A percentile compares a stretch with the other conserved stretches of the same genome.
Conservation (phyloP, 2,888 invertebrate species). For the Hirtodrosophila histrioides region DNA sequence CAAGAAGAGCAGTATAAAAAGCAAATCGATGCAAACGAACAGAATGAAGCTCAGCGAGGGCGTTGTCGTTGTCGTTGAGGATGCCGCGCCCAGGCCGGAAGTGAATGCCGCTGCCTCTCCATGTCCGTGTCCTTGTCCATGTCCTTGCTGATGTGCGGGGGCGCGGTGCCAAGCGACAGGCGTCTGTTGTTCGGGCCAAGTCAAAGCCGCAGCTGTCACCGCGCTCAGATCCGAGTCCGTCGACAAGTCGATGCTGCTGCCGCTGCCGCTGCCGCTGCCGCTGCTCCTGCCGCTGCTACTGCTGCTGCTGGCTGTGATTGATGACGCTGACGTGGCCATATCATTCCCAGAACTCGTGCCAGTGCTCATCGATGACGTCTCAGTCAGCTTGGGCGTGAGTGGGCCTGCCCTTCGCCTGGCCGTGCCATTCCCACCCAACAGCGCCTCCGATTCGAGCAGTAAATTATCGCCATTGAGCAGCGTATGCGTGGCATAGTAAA, state of each 20-base stretch:
- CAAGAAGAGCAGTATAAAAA: constrained; percentile 88
- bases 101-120: constrained; percentile 57
- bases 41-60: constrained; percentile 81
- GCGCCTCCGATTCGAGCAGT: constrained; percentile 70
- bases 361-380: constrained; percentile 30
- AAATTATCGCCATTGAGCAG: constrained; percentile 79
- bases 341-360: constrained; percentile 23
- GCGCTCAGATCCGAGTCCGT: constrained; percentile 28
- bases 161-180: constrained; percentile 32
- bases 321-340: constrained; percentile 54
- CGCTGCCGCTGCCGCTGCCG: constrained; percentile 18
- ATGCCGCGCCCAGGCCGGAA: constrained; percentile 49
- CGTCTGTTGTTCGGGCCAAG: constrained; percentile 52
- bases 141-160: neutral
- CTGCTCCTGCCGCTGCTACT: constrained; percentile 17
- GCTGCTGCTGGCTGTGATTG: constrained; percentile 53
- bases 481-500: constrained; percentile 66
- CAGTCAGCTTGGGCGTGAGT: constrained; percentile 24
- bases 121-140: constrained; percentile 5
- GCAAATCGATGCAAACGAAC: constrained; percentile 87
- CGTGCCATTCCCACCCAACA: constrained; percentile 52
- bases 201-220: constrained; percentile 61
- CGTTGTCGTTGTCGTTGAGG: constrained; percentile 33
- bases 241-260: constrained; percentile 18
- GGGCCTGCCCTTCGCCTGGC: constrained; percentile 21